Percentiles rank a stretch among this genome's conserved stretches.
Conservation (phyloP, 2,797 vertebrate genomes). For the Melanogrammus aeglefinus region DNA sequence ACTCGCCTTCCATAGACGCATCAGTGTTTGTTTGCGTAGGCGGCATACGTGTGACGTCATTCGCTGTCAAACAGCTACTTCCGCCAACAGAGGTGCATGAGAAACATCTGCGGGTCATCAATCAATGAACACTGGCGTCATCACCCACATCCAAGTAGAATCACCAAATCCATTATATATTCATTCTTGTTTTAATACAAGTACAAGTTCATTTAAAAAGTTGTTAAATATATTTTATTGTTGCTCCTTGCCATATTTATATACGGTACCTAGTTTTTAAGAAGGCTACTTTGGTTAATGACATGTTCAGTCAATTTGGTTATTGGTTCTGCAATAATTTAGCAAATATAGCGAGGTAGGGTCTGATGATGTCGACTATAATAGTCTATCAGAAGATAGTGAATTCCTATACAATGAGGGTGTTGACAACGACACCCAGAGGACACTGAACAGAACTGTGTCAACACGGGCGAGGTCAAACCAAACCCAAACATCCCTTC, state of each 20-base stretch:
- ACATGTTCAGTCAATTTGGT: no score
- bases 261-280: no score
- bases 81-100: neutral
- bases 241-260: no score
- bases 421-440: constrained; percentile 46
- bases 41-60: constrained; percentile 48
- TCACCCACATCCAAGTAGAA: neutral
- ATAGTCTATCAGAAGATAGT: neutral
- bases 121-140: neutral
- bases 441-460: constrained; percentile 12
- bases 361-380: neutral
- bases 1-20: neutral
- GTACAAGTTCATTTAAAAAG: no score
- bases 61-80: neutral
- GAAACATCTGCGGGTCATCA: neutral
- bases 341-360: neutral
- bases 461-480: neutral
- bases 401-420: neutral
- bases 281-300: no score
- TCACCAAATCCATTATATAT: no score
- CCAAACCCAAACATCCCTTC: neutral
- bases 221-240: no score
- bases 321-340: neutral
- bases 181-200: no score
- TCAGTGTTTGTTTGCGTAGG: neutral